These are phyloP conservation scores for Pandemis corylana DNA, from an alignment of 2,888 invertebrate species.

Conservation along the genomic window DNA sequence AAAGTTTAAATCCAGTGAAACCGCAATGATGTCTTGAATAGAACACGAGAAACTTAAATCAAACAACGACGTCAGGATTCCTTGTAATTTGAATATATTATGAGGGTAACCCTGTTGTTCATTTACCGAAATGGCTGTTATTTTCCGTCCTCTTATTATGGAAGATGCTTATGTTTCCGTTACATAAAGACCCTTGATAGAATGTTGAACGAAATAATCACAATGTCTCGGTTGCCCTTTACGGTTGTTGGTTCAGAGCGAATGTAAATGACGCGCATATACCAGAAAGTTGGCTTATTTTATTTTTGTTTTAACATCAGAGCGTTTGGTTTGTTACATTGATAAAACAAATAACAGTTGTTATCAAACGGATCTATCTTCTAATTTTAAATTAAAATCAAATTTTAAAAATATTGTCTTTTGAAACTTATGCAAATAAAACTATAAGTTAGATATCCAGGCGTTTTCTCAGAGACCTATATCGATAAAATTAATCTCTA, in stretches of 20 bases:
- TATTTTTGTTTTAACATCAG: neutral
- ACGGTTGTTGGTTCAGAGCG: neutral
- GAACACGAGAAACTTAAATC: neutral
- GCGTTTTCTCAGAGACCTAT: no score
- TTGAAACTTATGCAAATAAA: no score
- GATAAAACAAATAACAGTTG: no score
- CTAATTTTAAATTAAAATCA: no score
- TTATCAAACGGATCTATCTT: no score
- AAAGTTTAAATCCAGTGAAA: neutral
- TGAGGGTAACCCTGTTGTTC: constrained; percentile 2
- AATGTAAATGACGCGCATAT: neutral
- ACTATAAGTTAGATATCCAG: no score
- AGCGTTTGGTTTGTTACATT: no score
- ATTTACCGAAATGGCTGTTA: constrained; percentile 8
- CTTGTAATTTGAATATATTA: constrained; percentile 13
- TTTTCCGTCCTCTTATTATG: constrained; percentile 6
- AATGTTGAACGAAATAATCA: constrained; percentile 9
- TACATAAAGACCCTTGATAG: constrained; percentile 7
- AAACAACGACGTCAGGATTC: constrained; percentile 3
- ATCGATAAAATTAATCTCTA: no score
- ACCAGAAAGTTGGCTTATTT: neutral
- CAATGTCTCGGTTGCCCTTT: neutral
- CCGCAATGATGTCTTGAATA: neutral
- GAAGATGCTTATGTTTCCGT: constrained; percentile 6
- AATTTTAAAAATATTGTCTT: no score